Evolutionary conservation across 2,888 invertebrate genomes (phyloP).

Genomic region (Cotesia congregata): DNA sequence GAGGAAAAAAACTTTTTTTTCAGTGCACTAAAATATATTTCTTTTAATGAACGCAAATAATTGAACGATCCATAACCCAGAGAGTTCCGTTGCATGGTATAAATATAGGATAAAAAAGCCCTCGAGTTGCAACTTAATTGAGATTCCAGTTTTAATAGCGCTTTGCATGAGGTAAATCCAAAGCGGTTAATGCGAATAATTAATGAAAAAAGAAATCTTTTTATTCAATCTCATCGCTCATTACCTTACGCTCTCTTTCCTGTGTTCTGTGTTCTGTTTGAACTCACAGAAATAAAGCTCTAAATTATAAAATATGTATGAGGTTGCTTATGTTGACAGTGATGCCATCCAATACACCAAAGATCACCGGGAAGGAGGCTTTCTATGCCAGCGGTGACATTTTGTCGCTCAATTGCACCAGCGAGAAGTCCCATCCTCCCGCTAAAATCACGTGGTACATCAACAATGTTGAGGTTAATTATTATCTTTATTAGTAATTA

Average conservation of each 20-base stretch:
- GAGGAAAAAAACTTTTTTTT: too few species aligned
- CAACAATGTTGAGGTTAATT: slow-evolving; percentile 70
- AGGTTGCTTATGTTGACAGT: slow-evolving; percentile 59
- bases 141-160: slow-evolving; percentile 34
- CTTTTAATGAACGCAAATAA: background rate
- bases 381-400: slow-evolving; percentile 72
- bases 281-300: background rate
- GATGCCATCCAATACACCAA: slow-evolving; percentile 70
- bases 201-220: slow-evolving; percentile 24
- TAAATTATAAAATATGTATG: background rate
- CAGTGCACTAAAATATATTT: background rate
- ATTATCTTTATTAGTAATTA: background rate
- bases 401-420: slow-evolving; percentile 72
- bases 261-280: too few species aligned
- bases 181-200: slow-evolving; percentile 27
- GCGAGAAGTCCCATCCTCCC: slow-evolving; percentile 71
- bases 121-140: slow-evolving; percentile 27
- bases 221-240: background rate
- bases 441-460: slow-evolving; percentile 72
- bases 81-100: background rate
- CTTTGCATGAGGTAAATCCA: slow-evolving; percentile 29
- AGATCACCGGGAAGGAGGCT: slow-evolving; percentile 71
- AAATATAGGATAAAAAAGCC: slow-evolving; percentile 22
- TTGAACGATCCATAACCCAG: slow-evolving; percentile 9
- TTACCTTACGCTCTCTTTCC: background rate